Percentiles rank a stretch among this genome's conserved stretches.
These are phyloP conservation scores for Morinoia aosen DNA, from an alignment of 2,888 invertebrate genomes.

Conservation along the genomic window DNA sequence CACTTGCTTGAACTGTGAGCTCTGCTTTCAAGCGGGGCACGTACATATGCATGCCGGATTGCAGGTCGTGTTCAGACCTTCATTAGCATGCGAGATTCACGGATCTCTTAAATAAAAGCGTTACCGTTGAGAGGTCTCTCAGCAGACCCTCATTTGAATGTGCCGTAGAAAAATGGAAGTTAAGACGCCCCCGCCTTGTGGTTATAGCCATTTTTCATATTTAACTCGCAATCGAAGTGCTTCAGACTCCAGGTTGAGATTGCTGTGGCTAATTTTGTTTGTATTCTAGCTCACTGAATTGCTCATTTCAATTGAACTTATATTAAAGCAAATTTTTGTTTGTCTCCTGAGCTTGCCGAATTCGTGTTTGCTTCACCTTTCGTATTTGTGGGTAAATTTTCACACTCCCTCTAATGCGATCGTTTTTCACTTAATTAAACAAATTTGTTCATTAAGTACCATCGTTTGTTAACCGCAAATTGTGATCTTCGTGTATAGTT, in stretches of 20 bases:
- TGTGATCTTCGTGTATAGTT: no score
- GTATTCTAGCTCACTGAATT: background rate
- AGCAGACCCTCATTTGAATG: background rate
- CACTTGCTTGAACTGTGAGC: background rate
- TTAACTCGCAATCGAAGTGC: background rate
- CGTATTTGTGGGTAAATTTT: no score
- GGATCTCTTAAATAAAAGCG: background rate
- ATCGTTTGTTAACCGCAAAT: no score
- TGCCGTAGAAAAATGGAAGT: background rate
- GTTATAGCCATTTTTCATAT: background rate
- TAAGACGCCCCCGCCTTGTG: background rate
- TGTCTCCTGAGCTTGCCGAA: no score
- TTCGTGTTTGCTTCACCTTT: no score
- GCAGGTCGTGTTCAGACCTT: background rate
- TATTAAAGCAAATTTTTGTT: no score
- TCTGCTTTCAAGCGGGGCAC: background rate
- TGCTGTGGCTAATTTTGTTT: background rate
- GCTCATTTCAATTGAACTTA: background rate
- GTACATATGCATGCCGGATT: background rate
- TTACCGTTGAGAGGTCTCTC: background rate
- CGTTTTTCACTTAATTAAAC: no score
- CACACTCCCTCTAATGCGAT: no score
- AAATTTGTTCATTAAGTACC: no score
- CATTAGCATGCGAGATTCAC: background rate
- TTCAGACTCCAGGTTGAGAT: background rate